Evolutionary conservation across 1,140 invertebrate genomes (phyloP).

Genomic region (Drosophila hydei): DNA sequence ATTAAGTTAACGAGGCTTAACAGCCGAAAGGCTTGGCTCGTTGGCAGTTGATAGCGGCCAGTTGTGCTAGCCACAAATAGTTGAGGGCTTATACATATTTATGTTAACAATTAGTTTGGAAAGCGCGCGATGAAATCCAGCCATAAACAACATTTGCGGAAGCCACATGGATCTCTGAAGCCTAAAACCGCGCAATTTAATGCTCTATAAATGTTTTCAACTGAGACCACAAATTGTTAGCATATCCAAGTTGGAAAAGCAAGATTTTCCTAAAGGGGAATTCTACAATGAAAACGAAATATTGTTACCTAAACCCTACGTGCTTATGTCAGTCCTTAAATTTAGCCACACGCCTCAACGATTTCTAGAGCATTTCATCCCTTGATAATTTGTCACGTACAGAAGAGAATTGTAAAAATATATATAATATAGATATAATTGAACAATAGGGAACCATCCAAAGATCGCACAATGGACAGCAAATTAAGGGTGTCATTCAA

Average conservation of each 20-base stretch:
- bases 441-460: constrained; percentile 24
- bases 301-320: background rate
- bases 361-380: too few species aligned
- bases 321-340: too few species aligned
- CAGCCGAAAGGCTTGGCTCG: constrained; percentile 14
- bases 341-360: background rate
- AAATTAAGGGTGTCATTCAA: constrained; percentile 72
- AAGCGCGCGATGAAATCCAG: constrained; percentile 3
- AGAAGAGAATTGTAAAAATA: constrained; percentile 8
- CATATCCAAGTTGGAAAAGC: background rate
- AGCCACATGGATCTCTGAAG: background rate
- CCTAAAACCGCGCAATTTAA: constrained; percentile 15
- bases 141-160: constrained; percentile 8
- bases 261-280: background rate
- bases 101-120: constrained; percentile 8
- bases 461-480: constrained; percentile 40
- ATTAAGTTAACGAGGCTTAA: constrained; percentile 50
- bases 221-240: background rate
- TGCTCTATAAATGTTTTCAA: background rate
- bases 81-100: constrained; percentile 14
- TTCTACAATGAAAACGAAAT: background rate
- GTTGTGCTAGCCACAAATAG: constrained; percentile 20
- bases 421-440: constrained; percentile 32
- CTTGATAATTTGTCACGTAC: constrained; percentile 63
- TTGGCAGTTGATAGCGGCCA: background rate